Base-by-base conservation (phyloP, 2,113 vertebrate genomes). In the Dryoscopus gambensis region DNA sequence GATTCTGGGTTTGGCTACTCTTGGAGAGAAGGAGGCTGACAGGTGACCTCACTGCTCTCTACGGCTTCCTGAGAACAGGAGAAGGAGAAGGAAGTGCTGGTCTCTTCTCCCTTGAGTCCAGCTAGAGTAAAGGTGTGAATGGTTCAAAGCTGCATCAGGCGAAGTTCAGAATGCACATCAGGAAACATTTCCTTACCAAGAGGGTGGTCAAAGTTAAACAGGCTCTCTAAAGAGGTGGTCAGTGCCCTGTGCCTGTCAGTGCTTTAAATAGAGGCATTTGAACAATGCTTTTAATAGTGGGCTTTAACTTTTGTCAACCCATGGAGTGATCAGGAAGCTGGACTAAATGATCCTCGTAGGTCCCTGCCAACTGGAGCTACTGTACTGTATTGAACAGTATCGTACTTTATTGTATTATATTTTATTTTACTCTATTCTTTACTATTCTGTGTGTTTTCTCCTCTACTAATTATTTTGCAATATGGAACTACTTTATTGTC, bases 41-140 rank as follows among this genome's bases (percentile, higher is more conserved):
- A 2, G 22, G 3, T 13, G 28, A 78, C 22, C 15, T 28, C 4
- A 2, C 14, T 25, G 7, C 8, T 25, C 20, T 59, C n/a, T 8
- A 1, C 2, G 20, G n/a, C 20, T 84, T 57, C 67, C 52, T 25
- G 28, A 44, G n/a, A 30, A 68, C 6, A 24, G 8, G 9, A 67
- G 19, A 11, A 49, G 19, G 3, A 63, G 33, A 52, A 4, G 5
- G 10, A 50, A 27, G 7, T 50, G 21, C 21, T 40, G 11, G 37
- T 15, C 37, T 35, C 25, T 35, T 79, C 19, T 37, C 12, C 7
- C 42, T 6, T 3, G 5, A 4, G 27, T 44, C 9, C 59, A 46
- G 14, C 5, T 6, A 33, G 19, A 46, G 8, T 12, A 46, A 1
- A 2, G 0, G 0, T 12, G 8, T 30, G 9, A 60, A 39, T 5